These are phyloP conservation scores for Netelia fuscicornis DNA, from an alignment of 2,888 invertebrate species.

Conservation along the genomic window DNA sequence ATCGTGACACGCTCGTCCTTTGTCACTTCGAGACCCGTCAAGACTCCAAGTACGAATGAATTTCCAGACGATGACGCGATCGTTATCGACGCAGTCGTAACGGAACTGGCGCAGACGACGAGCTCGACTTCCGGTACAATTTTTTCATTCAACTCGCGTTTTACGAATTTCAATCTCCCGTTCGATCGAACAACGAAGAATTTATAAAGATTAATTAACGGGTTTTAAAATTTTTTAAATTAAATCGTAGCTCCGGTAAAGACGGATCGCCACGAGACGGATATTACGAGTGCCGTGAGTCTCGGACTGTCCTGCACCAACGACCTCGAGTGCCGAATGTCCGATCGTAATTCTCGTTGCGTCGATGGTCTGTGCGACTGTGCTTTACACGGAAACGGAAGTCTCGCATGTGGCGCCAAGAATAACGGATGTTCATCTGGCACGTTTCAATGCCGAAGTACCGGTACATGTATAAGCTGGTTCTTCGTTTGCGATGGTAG, in stretches of 20 bases:
- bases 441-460: constrained; percentile 95
- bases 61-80: constrained; percentile 79
- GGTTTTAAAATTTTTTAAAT: background rate
- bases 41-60: constrained; percentile 72
- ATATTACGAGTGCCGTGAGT: constrained; percentile 86
- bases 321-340: constrained; percentile 92
- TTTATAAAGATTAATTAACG: too few relatives aligned
- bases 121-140: constrained; percentile 69
- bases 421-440: constrained; percentile 93
- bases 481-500: constrained; percentile 96
- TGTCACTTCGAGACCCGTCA: constrained; percentile 71
- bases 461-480: constrained; percentile 95
- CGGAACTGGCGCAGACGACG: constrained; percentile 74
- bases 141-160: too few relatives aligned
- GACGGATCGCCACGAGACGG: constrained; percentile 81
- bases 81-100: constrained; percentile 78
- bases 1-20: constrained; percentile 77
- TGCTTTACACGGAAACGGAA: constrained; percentile 86
- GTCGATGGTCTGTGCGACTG: constrained; percentile 93
- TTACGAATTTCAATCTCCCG: too few relatives aligned
- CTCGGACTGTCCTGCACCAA: constrained; percentile 91
- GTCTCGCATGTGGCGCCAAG: constrained; percentile 88
- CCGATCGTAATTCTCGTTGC: constrained; percentile 92
- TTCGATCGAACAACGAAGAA: too few relatives aligned
- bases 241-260: constrained; percentile 76